phyloP scores from a whole-genome alignment of 2,113 vertebrate genomes.

The Podarcis raffonei region DNA sequence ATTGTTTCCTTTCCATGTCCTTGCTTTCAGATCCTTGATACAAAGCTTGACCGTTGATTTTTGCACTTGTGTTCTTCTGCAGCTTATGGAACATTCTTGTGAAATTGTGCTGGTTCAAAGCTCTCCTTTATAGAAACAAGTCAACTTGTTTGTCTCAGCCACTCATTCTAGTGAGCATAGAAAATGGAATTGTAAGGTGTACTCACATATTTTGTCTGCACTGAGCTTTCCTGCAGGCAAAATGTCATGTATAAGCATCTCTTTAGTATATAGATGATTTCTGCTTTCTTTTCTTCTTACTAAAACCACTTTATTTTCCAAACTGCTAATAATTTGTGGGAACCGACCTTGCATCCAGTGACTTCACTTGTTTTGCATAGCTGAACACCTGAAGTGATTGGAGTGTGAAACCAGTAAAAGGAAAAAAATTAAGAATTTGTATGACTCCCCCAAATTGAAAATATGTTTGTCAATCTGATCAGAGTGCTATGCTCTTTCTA shows the following conservation, averaged over 20 bases:
- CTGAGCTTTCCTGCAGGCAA: background rate
- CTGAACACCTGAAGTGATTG: background rate
- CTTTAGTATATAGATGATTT: background rate
- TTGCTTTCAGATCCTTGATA: background rate
- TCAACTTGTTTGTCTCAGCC: background rate
- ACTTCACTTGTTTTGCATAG: background rate
- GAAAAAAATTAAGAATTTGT: background rate
- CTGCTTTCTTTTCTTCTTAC: background rate
- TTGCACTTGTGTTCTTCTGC: fast-evolving
- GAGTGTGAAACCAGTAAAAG: background rate
- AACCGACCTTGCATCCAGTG: background rate
- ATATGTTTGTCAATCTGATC: background rate
- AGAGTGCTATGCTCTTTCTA: background rate
- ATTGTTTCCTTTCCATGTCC: background rate
- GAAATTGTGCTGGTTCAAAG: background rate
- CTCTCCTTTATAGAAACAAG: background rate
- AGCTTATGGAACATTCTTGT: background rate
- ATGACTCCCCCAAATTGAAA: background rate
- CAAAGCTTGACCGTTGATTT: background rate
- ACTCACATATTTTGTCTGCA: background rate
- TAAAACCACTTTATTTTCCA: background rate
- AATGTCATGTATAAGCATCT: background rate
- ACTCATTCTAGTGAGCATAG: background rate
- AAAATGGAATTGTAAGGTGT: background rate
- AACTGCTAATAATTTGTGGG: background rate